Percentiles rank a stretch among this genome's conserved stretches.
Conservation (phyloP, 2,888 invertebrate species). For the Drosophila mulleri region DNA sequence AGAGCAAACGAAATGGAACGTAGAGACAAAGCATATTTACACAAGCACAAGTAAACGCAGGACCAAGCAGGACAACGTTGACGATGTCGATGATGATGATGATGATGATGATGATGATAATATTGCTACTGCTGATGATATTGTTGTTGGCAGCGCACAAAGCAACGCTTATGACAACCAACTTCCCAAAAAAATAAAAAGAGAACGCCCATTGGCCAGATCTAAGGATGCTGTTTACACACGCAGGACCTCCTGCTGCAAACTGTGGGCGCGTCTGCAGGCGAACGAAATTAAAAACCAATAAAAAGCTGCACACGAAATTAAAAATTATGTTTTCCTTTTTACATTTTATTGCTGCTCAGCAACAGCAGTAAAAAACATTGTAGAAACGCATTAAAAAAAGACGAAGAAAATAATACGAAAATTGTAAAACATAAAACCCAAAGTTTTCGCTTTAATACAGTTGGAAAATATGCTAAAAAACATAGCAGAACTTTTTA, state of each 20-base stretch:
- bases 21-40: conserved; percentile 81
- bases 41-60: conserved; percentile 63
- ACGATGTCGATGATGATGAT: conserved; percentile 10
- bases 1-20: conserved; percentile 48
- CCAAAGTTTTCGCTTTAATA: conserved; percentile 44
- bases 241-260: conserved; percentile 29
- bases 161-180: conserved; percentile 71
- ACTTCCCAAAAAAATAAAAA: conserved; percentile 24
- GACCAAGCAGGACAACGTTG: conserved; percentile 33
- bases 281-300: conserved; percentile 77
- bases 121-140: conserved; percentile 48
- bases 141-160: conserved; percentile 68
- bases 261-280: conserved; percentile 54
- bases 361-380: conserved; percentile 49
- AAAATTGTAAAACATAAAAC: conserved; percentile 10
- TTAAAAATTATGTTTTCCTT: conserved; percentile 81
- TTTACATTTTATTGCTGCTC: conserved; percentile 54
- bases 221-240: conserved; percentile 77
- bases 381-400: conserved; percentile 47
- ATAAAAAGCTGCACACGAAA: conserved; percentile 76
- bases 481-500: conserved; percentile 31
- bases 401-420: conserved; percentile 1
- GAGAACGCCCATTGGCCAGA: conserved; percentile 27
- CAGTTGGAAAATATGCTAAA: conserved; percentile 39
- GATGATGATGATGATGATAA: conserved; percentile 13